phyloP scores from a whole-genome alignment of 2,888 invertebrate species.

The Calephelis perditalis region DNA sequence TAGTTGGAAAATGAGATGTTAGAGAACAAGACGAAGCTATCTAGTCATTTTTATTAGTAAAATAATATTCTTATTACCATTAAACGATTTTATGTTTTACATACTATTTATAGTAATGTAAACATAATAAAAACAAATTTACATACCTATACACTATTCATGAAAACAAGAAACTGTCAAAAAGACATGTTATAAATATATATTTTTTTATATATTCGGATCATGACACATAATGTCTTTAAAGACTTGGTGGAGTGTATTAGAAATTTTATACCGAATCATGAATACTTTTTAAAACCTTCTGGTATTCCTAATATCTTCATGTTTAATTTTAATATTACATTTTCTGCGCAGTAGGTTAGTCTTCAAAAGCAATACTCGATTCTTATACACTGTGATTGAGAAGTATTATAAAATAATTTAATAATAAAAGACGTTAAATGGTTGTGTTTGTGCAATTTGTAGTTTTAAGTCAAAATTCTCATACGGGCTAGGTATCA shows the following conservation, averaged over 20 bases:
- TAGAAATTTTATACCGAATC: background rate
- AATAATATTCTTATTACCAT: too few species aligned
- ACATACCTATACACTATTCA: too few species aligned
- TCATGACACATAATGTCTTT: too few species aligned
- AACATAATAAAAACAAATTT: too few species aligned
- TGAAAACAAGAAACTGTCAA: too few species aligned
- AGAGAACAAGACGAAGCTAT: too few species aligned
- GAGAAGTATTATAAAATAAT: slow-evolving; percentile 50
- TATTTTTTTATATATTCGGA: too few species aligned
- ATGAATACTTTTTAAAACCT: background rate
- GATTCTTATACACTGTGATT: slow-evolving; percentile 58
- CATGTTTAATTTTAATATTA: slow-evolving; percentile 6
- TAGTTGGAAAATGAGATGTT: background rate
- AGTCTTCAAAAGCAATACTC: slow-evolving; percentile 61
- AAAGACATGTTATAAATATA: too few species aligned
- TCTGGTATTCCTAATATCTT: background rate
- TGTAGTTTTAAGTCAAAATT: slow-evolving; percentile 55
- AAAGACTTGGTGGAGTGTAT: too few species aligned
- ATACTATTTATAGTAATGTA: too few species aligned
- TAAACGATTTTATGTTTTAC: too few species aligned
- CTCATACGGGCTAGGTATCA: slow-evolving; percentile 47
- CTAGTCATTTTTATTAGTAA: too few species aligned
- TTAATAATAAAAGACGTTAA: slow-evolving; percentile 57
- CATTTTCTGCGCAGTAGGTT: slow-evolving; percentile 29
- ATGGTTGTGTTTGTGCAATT: slow-evolving; percentile 77